Base-by-base conservation (phyloP, 1,140 invertebrate species). In the Orius insidiosus region DNA sequence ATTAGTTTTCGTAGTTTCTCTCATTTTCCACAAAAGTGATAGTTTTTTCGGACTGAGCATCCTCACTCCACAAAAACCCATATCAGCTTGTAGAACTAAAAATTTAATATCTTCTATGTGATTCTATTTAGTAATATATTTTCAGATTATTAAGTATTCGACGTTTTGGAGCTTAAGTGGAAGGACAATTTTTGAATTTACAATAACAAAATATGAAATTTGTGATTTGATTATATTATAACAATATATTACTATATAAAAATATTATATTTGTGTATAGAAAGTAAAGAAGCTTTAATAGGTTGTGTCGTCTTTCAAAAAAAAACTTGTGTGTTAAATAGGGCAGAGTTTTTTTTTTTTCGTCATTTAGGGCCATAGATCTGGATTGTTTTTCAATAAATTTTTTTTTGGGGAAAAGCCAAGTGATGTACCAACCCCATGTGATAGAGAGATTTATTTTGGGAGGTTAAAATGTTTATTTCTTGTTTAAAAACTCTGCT, bases 281-380 rank as follows among this genome's bases (percentile, higher is more conserved):
- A 30, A 48, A 39, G 40, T 49, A 45, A 49, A 31, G 11, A 43
- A 49, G 47, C 47, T 49, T 49, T 49, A 49, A 49, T 49, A 49
- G 47, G 47, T 49, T 49, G 47, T 49, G 47, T 48, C 40, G 47
- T 48, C 47, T 49, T 49, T 49, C 47, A 49, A 49, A 49, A 15
- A 15, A 46, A 47, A 47, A 35, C 15, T 19, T 41, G 36, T 40
- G 32, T 33, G 38, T 38, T 34, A 47, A 16, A 10, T n/a, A 45
- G 44, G 37, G 42, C 42, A 49, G 42, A 49, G 42, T 49, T 49
- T 37, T 14, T 31, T 13, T 41, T 41, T 18, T 30, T 18, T 31
- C 31, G 18, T 43, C 18, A 31, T 43, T 32, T 24, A 32, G 41
- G 41, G 18, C 24, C 8, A 24, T n/a, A 30, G 24, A 31, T 43